phyloP scores from a whole-genome alignment of 2,888 invertebrate genomes.

The Blastobasis lacticolella region DNA sequence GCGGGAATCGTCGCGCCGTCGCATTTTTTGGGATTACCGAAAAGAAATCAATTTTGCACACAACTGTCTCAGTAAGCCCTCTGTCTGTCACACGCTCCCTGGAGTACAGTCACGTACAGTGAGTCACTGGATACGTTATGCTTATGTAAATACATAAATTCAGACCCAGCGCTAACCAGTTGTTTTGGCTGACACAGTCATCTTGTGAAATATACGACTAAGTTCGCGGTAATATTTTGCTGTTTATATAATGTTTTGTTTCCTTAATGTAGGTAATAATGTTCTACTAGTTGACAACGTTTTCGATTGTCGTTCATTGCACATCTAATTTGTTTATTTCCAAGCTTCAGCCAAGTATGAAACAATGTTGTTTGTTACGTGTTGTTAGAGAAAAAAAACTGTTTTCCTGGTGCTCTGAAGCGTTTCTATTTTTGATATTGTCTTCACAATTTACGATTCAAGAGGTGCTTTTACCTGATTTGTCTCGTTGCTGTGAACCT shows the following conservation, averaged over 20 bases:
- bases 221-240: neutral
- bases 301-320: too few relatives aligned
- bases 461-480: too few relatives aligned
- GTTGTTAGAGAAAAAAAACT: too few relatives aligned
- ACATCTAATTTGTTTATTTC: neutral
- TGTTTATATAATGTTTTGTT: too few relatives aligned
- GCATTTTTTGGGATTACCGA: constrained; percentile 38
- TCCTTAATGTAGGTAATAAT: neutral
- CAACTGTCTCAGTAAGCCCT: constrained; percentile 36
- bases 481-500: too few relatives aligned
- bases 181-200: neutral
- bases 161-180: neutral
- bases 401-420: too few relatives aligned
- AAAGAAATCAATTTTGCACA: constrained; percentile 39
- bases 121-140: constrained; percentile 27
- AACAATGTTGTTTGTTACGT: too few relatives aligned
- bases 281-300: neutral
- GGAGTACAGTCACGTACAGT: constrained; percentile 55
- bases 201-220: neutral
- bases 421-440: too few relatives aligned
- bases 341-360: neutral
- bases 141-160: constrained; percentile 5
- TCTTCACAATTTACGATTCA: too few relatives aligned
- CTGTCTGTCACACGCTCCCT: constrained; percentile 39
- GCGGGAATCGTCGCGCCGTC: constrained; percentile 22